Conservation (phyloP, 2,888 invertebrate genomes). For the Eristalinus aeneus region DNA sequence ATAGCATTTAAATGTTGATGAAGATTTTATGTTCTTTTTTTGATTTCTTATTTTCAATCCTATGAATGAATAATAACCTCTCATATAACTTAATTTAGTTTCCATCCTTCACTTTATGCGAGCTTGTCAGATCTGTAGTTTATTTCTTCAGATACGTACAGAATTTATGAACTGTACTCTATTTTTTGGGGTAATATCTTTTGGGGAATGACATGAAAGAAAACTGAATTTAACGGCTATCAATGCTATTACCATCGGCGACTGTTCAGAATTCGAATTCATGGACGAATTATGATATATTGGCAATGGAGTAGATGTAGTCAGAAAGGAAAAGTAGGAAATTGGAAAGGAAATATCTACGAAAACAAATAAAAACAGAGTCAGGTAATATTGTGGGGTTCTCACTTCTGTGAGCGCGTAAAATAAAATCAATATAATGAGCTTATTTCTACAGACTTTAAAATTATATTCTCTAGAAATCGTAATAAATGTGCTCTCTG, state of each 20-base stretch:
- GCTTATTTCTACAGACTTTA: too few relatives aligned
- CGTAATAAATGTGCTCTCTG: too few relatives aligned
- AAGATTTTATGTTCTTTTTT: neutral
- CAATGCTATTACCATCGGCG: neutral
- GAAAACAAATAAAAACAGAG: too few relatives aligned
- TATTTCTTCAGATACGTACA: neutral
- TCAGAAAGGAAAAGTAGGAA: too few relatives aligned
- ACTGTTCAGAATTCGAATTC: neutral
- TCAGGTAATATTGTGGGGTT: too few relatives aligned
- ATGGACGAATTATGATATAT: neutral
- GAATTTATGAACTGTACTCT: neutral
- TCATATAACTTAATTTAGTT: neutral
- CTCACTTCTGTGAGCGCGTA: too few relatives aligned
- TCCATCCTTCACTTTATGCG: neutral
- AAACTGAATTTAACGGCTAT: neutral
- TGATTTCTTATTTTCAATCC: neutral
- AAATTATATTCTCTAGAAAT: too few relatives aligned
- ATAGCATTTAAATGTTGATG: conserved; percentile 27
- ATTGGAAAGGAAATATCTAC: too few relatives aligned
- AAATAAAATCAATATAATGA: too few relatives aligned
- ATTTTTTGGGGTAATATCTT: neutral
- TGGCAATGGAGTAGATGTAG: too few relatives aligned
- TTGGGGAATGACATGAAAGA: neutral
- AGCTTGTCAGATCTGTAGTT: neutral
- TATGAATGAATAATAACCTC: neutral